Conservation (phyloP, 2,888 invertebrate genomes). For the Phalangium opilio region DNA sequence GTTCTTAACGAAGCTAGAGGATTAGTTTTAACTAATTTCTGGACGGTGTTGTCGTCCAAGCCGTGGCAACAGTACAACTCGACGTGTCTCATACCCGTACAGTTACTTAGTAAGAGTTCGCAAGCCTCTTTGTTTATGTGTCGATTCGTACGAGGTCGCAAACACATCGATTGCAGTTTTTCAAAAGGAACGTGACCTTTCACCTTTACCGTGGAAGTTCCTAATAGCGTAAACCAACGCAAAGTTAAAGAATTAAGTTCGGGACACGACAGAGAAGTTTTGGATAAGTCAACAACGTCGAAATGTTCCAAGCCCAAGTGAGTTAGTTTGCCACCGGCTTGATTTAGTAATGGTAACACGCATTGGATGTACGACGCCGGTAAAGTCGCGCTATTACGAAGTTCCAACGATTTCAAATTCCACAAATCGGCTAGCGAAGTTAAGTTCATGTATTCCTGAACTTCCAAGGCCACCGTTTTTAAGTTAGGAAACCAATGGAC, state of each 20-base stretch:
- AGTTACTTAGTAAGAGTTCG: constrained; percentile 16
- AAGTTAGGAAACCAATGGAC: constrained; percentile 19
- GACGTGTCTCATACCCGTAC: constrained; percentile 15
- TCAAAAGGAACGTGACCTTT: constrained; percentile 13
- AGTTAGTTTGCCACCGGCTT: constrained; percentile 16
- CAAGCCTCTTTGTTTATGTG: constrained; percentile 18
- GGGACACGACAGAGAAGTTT: constrained; percentile 19
- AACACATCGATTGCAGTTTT: constrained; percentile 16
- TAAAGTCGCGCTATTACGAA: constrained; percentile 18
- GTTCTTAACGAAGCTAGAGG: constrained; percentile 12
- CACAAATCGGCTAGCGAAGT: constrained; percentile 10
- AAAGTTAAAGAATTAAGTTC: constrained; percentile 19
- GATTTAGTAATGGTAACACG: constrained; percentile 17
- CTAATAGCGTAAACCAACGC: constrained; percentile 20
- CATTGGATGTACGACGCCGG: constrained; percentile 18
- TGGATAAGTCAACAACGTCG: constrained; percentile 20
- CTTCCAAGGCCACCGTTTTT: constrained; percentile 18
- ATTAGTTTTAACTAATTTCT: constrained; percentile 14
- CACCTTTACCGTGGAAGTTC: constrained; percentile 6
- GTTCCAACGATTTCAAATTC: constrained; percentile 12
- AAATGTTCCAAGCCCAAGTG: constrained; percentile 19
- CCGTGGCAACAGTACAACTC: constrained; percentile 22
- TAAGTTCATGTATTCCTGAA: constrained; percentile 20
- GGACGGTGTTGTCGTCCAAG: constrained; percentile 16
- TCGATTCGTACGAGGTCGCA: constrained; percentile 19